Percentiles rank a stretch among this genome's conserved stretches.
These are phyloP conservation scores for Zosterops pallidus DNA, from an alignment of 2,113 vertebrate genomes.

Conservation along the genomic window DNA sequence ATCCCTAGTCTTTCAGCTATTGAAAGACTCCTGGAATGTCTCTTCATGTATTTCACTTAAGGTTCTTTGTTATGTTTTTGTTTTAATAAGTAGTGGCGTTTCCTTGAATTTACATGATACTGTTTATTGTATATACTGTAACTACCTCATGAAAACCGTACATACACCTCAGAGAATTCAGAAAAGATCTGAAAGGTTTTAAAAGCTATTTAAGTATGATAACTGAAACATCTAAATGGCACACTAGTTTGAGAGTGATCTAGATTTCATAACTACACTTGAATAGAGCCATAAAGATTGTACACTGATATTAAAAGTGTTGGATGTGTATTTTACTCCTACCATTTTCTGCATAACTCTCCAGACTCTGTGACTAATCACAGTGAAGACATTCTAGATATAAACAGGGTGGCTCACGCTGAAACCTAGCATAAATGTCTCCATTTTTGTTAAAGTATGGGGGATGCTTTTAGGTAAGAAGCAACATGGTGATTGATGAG, in stretches of 20 bases:
- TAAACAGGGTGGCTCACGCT: not conserved
- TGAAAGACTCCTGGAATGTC: not conserved
- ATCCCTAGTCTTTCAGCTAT: not conserved
- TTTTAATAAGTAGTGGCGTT: constrained; percentile 32
- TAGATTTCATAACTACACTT: not conserved
- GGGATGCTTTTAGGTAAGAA: not conserved
- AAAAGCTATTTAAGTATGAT: constrained; percentile 1
- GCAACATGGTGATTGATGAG: not conserved
- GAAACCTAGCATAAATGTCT: not conserved
- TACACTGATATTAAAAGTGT: not conserved
- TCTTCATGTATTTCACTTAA: not conserved
- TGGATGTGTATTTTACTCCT: not conserved
- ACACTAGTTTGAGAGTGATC: not conserved
- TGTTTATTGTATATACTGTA: not conserved
- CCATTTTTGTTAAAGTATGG: not conserved
- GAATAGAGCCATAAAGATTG: not conserved
- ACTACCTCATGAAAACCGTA: constrained; percentile 2
- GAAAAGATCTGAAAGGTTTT: not conserved
- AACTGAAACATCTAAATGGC: constrained; percentile 21
- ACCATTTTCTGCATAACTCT: not conserved
- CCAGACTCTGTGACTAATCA: not conserved
- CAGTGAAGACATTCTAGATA: not conserved
- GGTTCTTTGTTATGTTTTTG: not conserved
- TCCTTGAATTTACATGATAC: constrained; percentile 32
- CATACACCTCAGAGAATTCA: not conserved